These are phyloP conservation scores for Heliocidaris tuberculata DNA, from an alignment of 35 echinoderm and acorn worm species.

Conservation along the genomic window DNA sequence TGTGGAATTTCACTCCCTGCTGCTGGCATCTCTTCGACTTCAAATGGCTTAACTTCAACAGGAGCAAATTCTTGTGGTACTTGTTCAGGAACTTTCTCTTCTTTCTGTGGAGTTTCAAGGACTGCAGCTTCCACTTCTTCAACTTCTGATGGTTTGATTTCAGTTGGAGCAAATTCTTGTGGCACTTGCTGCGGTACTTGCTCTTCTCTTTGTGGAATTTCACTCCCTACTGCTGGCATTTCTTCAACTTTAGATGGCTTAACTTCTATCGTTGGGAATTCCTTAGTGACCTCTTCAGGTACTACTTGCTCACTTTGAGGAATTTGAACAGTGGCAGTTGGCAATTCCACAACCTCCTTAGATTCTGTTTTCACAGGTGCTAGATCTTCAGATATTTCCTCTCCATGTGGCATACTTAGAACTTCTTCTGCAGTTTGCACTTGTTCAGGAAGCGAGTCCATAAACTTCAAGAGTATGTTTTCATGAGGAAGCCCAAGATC, in stretches of 20 bases:
- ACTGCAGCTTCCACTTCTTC: constrained; percentile 5
- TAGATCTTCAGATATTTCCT: not conserved
- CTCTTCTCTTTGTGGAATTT: constrained; percentile 24
- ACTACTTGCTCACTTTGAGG: constrained; percentile 20
- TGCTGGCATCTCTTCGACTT: constrained; percentile 11
- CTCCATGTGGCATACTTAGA: not conserved
- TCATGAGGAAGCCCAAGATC: constrained; percentile 74
- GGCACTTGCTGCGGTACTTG: not conserved
- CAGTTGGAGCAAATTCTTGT: constrained; percentile 31
- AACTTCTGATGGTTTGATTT: constrained; percentile 27
- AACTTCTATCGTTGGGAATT: constrained; percentile 22
- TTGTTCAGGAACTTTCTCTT: constrained; percentile 25
- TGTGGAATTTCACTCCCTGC: constrained; percentile 36
- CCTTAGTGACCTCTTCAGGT: constrained; percentile 37
- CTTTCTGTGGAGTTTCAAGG: not conserved
- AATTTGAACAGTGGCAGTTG: not conserved
- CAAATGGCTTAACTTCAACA: not conserved
- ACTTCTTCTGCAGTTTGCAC: constrained; percentile 55
- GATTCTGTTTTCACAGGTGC: not conserved
- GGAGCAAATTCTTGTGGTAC: constrained; percentile 49
- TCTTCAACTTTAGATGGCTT: not conserved
- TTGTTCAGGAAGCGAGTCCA: constrained; percentile 64
- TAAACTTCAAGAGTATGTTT: constrained; percentile 74
- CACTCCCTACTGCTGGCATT: not conserved
- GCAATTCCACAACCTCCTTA: not conserved